Conservation (phyloP, 2,797 vertebrate species). For the Cirrhinus molitorella region DNA sequence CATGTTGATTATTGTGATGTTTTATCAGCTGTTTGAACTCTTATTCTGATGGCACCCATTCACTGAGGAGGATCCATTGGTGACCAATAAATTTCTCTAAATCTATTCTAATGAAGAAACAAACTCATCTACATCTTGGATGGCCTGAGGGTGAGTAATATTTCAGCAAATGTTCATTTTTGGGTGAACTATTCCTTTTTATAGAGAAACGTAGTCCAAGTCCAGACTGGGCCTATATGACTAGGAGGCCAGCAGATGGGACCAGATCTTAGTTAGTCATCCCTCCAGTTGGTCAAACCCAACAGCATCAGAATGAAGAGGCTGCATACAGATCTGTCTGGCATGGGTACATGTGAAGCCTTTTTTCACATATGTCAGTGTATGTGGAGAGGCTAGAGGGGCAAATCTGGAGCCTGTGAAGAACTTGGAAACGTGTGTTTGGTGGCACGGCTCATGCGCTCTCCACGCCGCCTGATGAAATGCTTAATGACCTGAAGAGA, state of each 20-base stretch:
- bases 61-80: background rate
- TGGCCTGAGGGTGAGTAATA: background rate
- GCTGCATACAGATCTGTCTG: slow-evolving; percentile 15
- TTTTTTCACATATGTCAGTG: slow-evolving; percentile 34
- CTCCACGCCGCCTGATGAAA: slow-evolving; percentile 62
- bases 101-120: background rate
- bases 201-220: slow-evolving; percentile 63
- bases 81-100: background rate
- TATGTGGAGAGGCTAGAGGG: slow-evolving; percentile 27
- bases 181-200: background rate
- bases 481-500: slow-evolving; percentile 75
- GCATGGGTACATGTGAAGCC: slow-evolving; percentile 17
- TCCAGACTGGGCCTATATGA: slow-evolving; percentile 54
- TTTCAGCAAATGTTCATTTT: background rate
- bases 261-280: slow-evolving; percentile 49
- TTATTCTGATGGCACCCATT: slow-evolving; percentile 10
- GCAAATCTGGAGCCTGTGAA: slow-evolving; percentile 25
- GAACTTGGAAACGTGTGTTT: slow-evolving; percentile 25
- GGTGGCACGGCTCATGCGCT: slow-evolving; percentile 33
- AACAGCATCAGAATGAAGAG: slow-evolving; percentile 25
- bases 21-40: background rate
- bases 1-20: background rate
- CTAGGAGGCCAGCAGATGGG: slow-evolving; percentile 31
- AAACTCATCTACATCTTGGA: background rate
- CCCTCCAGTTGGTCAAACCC: slow-evolving; percentile 14